Percentiles rank a stretch among this genome's conserved stretches.
Evolutionary conservation across 2,797 vertebrate species (phyloP).

Genomic region (Mus minutoides): DNA sequence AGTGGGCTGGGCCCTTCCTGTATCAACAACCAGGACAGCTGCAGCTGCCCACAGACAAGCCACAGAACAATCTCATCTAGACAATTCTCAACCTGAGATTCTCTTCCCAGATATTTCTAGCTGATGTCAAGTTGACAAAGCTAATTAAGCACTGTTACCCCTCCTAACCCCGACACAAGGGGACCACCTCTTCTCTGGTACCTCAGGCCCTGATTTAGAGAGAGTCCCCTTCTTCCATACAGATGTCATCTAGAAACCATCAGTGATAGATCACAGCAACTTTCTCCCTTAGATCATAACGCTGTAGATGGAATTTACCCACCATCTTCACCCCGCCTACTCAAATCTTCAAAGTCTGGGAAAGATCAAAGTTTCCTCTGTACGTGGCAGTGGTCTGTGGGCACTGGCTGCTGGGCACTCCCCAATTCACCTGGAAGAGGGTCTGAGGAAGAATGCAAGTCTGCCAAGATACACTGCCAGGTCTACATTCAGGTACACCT

Average conservation of each 20-base stretch:
- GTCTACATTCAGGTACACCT: not conserved
- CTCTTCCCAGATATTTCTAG: not conserved
- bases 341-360: not conserved
- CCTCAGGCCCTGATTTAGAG: not conserved
- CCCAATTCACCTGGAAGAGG: not conserved
- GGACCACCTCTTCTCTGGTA: constrained; percentile 3
- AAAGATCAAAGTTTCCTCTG: not conserved
- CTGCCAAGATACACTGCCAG: not conserved
- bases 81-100: not conserved
- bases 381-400: not conserved
- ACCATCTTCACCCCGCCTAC: not conserved
- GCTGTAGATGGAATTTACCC: not conserved
- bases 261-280: not conserved
- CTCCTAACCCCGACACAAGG: not conserved
- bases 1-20: not conserved
- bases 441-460: not conserved
- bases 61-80: not conserved
- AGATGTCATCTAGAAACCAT: not conserved
- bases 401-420: not conserved
- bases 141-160: not conserved
- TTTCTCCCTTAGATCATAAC: constrained; percentile 49
- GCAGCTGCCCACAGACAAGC: not conserved
- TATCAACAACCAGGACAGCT: not conserved
- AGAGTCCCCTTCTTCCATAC: not conserved
- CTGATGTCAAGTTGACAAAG: not conserved